Base-by-base conservation (phyloP, 2,888 invertebrate genomes). In the Synanthedon vespiformis region DNA sequence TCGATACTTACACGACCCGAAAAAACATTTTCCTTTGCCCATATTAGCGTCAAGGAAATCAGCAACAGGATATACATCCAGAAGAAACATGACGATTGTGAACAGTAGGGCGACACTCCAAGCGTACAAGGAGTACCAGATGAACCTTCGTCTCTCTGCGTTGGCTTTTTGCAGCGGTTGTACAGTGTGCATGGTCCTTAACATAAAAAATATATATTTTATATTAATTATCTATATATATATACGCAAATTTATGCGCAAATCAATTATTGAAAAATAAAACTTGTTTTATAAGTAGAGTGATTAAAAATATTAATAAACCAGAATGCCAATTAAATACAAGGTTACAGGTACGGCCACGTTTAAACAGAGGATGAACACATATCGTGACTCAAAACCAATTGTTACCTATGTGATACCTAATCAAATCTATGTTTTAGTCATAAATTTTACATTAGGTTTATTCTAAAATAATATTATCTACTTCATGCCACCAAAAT, bases 121-220 rank as follows among this genome's bases (percentile, higher is more conserved):
- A 1, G 93, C 93, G 69, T 93, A 93, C 1, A 91, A 49, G 0
- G 91, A 92, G 70, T 94, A 94, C 66, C 86, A 80, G 2, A 90
- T 53, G 67, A 94, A 92, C 55, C 90, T 88, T 50, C 88, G 89
- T 40, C 82, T 65, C 56, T 89, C 89, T 1, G 86, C 79, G 49
- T 72, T 73, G 16, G 78, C 72, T 58, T 81, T 84, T 57, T 80
- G 75, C 61, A 88, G 68, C 1, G 83, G 77, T 57, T 88, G 84
- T 34, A 87, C 79, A 5, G 84, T 80, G 16, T 88, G 81, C 47
- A 88, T 75, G 52, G 85, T 88, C 65, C 89, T 89, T 10, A 0
- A 64, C 22, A 56, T n/a, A n/a, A n/a, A 61, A 51, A 52, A 27
- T 52, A 50, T 6, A 34, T 34, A 34, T n/a, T n/a, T n/a, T n/a